phyloP scores from a whole-genome alignment of 2,888 invertebrate genomes.

The Apodemia zela region DNA sequence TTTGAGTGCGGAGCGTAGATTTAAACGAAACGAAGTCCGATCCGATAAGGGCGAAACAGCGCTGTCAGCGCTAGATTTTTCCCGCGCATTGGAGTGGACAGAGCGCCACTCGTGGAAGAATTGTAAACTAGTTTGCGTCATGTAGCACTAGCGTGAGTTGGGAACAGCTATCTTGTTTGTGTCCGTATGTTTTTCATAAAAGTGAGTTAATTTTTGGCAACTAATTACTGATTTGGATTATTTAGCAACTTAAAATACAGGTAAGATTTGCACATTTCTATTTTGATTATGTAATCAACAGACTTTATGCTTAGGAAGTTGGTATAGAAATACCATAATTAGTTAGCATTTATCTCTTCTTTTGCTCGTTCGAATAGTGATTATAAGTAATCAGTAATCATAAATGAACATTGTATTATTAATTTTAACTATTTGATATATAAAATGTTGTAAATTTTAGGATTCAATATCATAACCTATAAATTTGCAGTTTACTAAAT shows the following conservation, averaged over 20 bases:
- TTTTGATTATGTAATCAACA: constrained; percentile 58
- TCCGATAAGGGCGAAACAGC: background rate
- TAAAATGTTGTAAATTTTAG: background rate
- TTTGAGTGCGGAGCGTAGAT: background rate
- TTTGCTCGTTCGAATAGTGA: background rate
- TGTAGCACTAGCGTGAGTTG: constrained; percentile 39
- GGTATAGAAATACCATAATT: background rate
- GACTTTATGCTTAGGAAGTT: constrained; percentile 21
- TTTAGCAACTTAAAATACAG: constrained; percentile 33
- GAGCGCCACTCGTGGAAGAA: constrained; percentile 43
- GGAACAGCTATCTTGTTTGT: constrained; percentile 55
- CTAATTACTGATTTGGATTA: background rate
- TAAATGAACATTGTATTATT: background rate
- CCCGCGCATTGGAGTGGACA: constrained; percentile 32
- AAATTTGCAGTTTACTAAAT: background rate
- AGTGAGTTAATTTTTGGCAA: constrained; percentile 8
- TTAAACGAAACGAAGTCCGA: background rate
- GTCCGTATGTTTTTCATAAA: constrained; percentile 34
- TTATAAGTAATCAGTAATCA: background rate
- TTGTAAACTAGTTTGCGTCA: constrained; percentile 54
- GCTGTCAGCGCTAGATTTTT: constrained; percentile 26
- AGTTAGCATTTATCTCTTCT: background rate
- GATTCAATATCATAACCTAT: constrained; percentile 11
- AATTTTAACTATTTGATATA: background rate
- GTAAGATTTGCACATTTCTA: constrained; percentile 46